Base-by-base conservation (phyloP, 1,140 invertebrate species). In the Mycetomoellerius zeteki region DNA sequence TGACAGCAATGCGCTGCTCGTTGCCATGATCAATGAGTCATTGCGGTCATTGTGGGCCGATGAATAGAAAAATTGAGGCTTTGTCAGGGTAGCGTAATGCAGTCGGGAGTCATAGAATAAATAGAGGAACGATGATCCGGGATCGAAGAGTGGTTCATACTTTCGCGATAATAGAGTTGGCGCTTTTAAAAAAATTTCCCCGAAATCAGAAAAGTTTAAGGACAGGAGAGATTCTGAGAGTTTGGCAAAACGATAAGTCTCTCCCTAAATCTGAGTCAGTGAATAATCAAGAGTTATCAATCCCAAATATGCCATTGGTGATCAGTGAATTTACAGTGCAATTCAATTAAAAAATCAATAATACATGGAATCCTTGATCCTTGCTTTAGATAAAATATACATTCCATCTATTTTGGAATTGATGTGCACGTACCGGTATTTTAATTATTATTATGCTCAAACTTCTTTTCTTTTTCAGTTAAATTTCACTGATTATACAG, bases 21-120 rank as follows among this genome's bases (percentile, higher is more conserved):
- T 82, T 33, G 73, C 52, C 52, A 71, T 76, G 85, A 82, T 86
- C 85, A 81, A 60, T 82, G 85, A 86, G 47, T 82, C 85, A 86
- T 71, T 43, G 77, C 85, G 64, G 67, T 82, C 65, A 86, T 86
- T 37, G 65, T 54, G 75, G 47, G 47, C n/a, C 84, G 64, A 72
- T 80, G 69, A 71, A 86, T 88, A 14, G 67, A 86, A 86, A 88
- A 60, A 88, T 80, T 86, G 62, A 50, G 56, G 56, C 8, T 37
- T 60, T 24, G 21, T 19, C 69, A 47, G 8, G 60, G 19, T 21
- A 21, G n/a, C 75, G 47, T 81, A 69, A 71, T 69, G 33, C 24
- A 58, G 14, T 14, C 33, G 80, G 24, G 24, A 33, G 21, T 73
- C 24, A 16, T 27, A 43, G 52, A 58, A 71, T 71, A 58, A 14